Evolutionary conservation across 2,888 invertebrate genomes (phyloP).

Genomic region (Agrypnus murinus): DNA sequence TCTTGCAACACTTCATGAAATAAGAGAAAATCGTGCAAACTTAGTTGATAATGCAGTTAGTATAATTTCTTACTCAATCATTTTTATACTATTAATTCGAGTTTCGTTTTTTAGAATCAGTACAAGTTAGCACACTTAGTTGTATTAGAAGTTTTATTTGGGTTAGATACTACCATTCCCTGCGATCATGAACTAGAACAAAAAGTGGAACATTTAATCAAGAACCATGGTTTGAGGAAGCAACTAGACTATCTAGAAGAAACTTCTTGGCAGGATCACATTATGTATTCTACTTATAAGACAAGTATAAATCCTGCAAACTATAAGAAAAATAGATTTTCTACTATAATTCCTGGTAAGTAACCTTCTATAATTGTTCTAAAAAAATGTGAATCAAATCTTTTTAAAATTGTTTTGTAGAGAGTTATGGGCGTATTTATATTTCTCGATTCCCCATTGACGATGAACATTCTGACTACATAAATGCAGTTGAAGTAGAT

Average conservation of each 20-base stretch:
- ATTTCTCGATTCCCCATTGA: conserved; percentile 65
- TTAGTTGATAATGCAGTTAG: conserved; percentile 65
- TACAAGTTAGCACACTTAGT: conserved; percentile 70
- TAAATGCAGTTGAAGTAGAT: conserved; percentile 71
- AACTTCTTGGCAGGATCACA: conserved; percentile 69
- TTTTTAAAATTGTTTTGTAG: conserved; percentile 57
- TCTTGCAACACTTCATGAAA: conserved; percentile 59
- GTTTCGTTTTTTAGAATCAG: conserved; percentile 60
- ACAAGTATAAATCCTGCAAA: conserved; percentile 47
- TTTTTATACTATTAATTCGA: neutral
- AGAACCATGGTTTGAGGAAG: conserved; percentile 59
- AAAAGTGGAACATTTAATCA: conserved; percentile 64
- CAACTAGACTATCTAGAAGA: conserved; percentile 46
- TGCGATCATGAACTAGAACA: conserved; percentile 62
- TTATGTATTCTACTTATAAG: conserved; percentile 59
- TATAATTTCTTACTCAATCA: neutral
- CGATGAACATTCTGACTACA: conserved; percentile 69
- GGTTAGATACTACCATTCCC: conserved; percentile 65
- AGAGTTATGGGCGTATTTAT: conserved; percentile 64
- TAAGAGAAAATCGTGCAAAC: conserved; percentile 64
- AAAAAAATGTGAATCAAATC: neutral
- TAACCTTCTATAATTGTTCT: neutral
- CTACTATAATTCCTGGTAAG: conserved; percentile 67
- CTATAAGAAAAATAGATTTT: conserved; percentile 67
- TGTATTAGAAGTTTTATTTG: conserved; percentile 68